These are phyloP conservation scores for Hymenopus coronatus DNA, from an alignment of 2,888 invertebrate species.

Conservation along the genomic window DNA sequence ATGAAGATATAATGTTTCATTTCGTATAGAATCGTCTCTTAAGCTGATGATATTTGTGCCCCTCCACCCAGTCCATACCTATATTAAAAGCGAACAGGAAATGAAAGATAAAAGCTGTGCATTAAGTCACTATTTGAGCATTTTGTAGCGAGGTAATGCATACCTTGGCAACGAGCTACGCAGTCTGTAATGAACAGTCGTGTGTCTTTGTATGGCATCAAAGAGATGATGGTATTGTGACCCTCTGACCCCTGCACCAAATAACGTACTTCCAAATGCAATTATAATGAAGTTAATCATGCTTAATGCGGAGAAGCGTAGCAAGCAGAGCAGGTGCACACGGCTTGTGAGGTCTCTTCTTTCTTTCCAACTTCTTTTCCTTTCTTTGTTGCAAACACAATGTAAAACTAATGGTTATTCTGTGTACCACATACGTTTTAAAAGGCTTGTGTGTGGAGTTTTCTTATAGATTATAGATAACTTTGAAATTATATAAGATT, in stretches of 20 bases:
- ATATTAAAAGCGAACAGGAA: not conserved
- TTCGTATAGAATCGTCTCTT: too few relatives aligned
- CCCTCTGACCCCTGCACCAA: not conserved
- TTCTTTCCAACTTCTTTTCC: not conserved
- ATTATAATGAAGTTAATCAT: conserved; percentile 12
- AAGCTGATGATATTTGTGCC: too few relatives aligned
- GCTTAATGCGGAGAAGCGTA: not conserved
- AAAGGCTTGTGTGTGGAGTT: too few relatives aligned
- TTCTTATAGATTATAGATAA: too few relatives aligned
- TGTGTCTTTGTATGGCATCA: not conserved
- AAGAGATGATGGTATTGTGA: not conserved
- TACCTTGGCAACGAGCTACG: not conserved
- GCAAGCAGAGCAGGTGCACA: not conserved
- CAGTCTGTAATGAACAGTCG: not conserved
- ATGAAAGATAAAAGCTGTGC: not conserved
- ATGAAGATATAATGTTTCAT: too few relatives aligned
- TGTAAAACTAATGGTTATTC: too few relatives aligned
- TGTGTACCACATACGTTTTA: too few relatives aligned
- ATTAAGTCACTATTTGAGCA: not conserved
- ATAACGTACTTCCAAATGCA: not conserved
- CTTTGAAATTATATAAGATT: too few relatives aligned
- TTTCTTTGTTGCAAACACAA: not conserved
- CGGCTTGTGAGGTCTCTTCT: not conserved
- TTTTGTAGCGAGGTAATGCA: not conserved
- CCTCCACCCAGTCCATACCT: too few relatives aligned